Base-by-base conservation (phyloP, 1,140 invertebrate species). In the Bombus balteatus region DNA sequence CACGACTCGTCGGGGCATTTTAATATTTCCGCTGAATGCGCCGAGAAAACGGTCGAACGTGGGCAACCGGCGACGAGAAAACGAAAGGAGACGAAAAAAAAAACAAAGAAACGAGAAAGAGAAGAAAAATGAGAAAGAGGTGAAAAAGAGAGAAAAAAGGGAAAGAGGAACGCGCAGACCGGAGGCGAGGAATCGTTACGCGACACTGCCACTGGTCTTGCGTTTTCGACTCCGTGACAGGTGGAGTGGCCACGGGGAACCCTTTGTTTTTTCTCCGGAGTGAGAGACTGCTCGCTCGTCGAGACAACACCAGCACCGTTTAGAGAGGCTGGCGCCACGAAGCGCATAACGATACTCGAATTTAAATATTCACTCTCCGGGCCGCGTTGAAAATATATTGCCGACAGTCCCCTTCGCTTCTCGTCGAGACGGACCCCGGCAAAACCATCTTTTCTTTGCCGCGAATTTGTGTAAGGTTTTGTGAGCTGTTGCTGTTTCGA, bases 1-100 rank as follows among this genome's bases (percentile, higher is more conserved):
- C 91, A 83, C 86, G 75, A 84, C 85, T 71, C 80, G 89, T 57
- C 83, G 90, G 87, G 84, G 92, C 92, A 93, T 93, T 92, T 92
- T 91, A 92, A 92, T 92, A 92, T 92, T 91, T 92, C 91, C 91
- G 91, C 88, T 92, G 90, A 90, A 91, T 89, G 68, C 89, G 59
- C 59, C 81, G 70, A 62, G 89, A 78, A 87, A 89, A 83, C 74
- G 72, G 73, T n/a, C 72, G 81, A 83, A 83, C 81, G 81, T 78
- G 75, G 75, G 25, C 75, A 59, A 25, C 57, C 28, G 22, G 37
- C 43, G 66, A 13, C 22, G 41, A n/a, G 65, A 39, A 34, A 18
- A 13, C 43, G 47, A 34, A 71, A 66, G 25, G 39, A 25, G 10
- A 73, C 8, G n/a, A 2, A 8, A 32, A 53, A 53, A 81, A n/a